Evolutionary conservation across 2,797 vertebrate species (phyloP), one percentile per base, ranked within the genome.

Genomic region (Halcyon leucocephala): DNA sequence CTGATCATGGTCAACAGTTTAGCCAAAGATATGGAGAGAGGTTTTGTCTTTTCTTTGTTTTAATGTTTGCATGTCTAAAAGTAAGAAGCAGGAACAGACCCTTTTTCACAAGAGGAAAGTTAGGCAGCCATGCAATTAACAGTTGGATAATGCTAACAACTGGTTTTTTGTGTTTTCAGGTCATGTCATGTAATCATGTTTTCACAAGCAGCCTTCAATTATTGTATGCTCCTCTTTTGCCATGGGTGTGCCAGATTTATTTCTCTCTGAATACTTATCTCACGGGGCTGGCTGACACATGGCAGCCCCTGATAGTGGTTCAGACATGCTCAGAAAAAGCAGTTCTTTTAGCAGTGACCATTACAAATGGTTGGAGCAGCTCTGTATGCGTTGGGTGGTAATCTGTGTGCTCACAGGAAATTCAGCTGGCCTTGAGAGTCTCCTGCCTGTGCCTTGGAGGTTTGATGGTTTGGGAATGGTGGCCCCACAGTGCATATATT

Each of bases 221-320:
- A 57, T 46, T 62, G 19, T 14, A 13, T 37, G 14, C 35, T 69
- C 24, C 70, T 49, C 13, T 89, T 89, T 76, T 90, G 39, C 54
- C 18, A 4, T 46, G 62, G 65, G 18, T 4, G 12, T 61, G 58
- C 33, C 35, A 49, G 81, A 84, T 96, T 94, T 88, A 37, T 84
- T 86, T 86, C 58, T 86, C 51, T 22, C 70, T 58, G 71, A 66
- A 76, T 58, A 82, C 91, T 94, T 79, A 66, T 62, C 82, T 94
- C 64, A 8, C 3, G 14, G 39, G 39, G 49, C 76, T 86, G 66
- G 71, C 55, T 81, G 72, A 33, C 88, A 84, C 72, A n/a, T 94
- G 96, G 90, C 73, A 79, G 73, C 26, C 70, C n/a, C 73, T 95
- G 96, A 95, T 84, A 95, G 44, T 15, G 61, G n/a, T 62, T 90